These are phyloP conservation scores for Trichoplusia ni DNA, from an alignment of 1,140 invertebrate species.

Conservation along the genomic window DNA sequence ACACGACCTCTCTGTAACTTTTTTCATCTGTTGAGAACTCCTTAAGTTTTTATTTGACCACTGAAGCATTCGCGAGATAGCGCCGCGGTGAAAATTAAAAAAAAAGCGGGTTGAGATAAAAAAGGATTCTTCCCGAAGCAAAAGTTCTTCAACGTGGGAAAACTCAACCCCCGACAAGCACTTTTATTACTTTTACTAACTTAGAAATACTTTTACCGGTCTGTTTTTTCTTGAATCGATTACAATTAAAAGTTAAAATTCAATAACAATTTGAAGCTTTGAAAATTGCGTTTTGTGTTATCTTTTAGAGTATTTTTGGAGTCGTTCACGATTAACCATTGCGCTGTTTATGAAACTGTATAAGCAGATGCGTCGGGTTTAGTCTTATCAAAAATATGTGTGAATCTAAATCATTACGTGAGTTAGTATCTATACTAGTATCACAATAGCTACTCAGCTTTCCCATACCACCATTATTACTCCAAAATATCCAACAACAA, in stretches of 20 bases:
- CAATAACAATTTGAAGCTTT: conserved; percentile 14
- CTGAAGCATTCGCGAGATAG: conserved; percentile 81
- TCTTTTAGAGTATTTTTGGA: no score
- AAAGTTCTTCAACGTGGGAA: conserved; percentile 48
- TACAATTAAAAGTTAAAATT: conserved; percentile 35
- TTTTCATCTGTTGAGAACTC: conserved; percentile 58
- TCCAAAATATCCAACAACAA: neutral
- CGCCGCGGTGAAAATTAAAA: conserved; percentile 78
- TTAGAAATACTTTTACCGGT: conserved; percentile 40
- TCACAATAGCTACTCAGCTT: no score
- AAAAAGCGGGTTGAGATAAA: conserved; percentile 60
- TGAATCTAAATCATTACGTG: no score
- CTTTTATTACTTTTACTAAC: conserved; percentile 54
- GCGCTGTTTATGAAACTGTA: no score
- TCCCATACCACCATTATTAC: no score
- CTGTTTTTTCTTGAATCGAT: conserved; percentile 37
- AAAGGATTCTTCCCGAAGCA: conserved; percentile 50
- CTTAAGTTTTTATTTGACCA: conserved; percentile 81
- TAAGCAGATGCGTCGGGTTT: no score
- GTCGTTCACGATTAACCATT: no score
- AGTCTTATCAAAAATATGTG: no score
- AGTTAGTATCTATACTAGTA: no score
- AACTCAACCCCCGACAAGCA: conserved; percentile 32
- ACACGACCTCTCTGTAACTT: conserved; percentile 20
- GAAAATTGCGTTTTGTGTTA: no score